phyloP scores from a whole-genome alignment of 2,113 vertebrate species.

The Bos javanicus region DNA sequence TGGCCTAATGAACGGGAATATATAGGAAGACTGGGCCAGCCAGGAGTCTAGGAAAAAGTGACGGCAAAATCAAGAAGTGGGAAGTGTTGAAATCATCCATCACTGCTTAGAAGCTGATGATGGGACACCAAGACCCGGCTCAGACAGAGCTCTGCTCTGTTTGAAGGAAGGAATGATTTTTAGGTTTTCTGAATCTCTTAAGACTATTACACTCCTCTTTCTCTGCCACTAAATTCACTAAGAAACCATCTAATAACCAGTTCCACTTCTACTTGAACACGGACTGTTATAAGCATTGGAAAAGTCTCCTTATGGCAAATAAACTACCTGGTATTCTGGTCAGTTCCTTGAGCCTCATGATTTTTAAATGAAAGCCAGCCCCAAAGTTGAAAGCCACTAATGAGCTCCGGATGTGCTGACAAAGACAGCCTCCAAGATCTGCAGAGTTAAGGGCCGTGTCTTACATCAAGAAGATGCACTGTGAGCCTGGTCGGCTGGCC shows the following conservation, averaged over 20 bases:
- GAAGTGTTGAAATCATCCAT: fast-evolving
- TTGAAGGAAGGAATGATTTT: not conserved
- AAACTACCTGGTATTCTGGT: not conserved
- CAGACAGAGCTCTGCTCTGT: not conserved
- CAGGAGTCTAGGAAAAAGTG: not conserved
- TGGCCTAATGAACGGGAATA: not conserved
- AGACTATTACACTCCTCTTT: not conserved
- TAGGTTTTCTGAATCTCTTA: not conserved
- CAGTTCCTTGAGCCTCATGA: not conserved
- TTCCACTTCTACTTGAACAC: not conserved
- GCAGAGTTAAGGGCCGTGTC: not conserved
- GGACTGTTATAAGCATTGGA: not conserved
- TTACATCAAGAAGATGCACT: not conserved
- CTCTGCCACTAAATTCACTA: not conserved
- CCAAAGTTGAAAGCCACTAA: not conserved
- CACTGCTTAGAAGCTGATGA: not conserved
- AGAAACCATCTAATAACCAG: not conserved
- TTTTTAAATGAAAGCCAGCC: not conserved
- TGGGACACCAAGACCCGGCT: not conserved
- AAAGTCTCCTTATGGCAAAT: not conserved
- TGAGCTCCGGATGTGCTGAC: not conserved
- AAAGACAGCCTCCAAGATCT: not conserved
- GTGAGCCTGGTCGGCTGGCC: not conserved
- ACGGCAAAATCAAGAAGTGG: not conserved
- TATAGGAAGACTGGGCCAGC: not conserved